These are phyloP conservation scores for Lichenostomus cassidix DNA, from an alignment of 2,113 vertebrate species.

Conservation along the genomic window DNA sequence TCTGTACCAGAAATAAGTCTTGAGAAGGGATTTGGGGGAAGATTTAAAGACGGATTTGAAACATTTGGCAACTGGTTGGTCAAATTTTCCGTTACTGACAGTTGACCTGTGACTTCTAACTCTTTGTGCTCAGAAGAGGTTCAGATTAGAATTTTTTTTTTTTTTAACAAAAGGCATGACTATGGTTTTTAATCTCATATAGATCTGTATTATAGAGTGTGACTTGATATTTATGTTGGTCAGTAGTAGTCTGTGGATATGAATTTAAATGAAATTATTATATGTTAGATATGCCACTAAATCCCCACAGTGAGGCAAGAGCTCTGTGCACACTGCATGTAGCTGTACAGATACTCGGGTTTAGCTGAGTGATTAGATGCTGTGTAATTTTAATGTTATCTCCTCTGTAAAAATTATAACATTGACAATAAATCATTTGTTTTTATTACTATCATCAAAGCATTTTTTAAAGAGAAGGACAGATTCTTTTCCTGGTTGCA, in stretches of 20 bases:
- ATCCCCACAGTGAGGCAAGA: background rate
- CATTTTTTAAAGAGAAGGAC: background rate
- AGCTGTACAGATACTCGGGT: background rate
- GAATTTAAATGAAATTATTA: background rate
- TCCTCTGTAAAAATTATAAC: background rate
- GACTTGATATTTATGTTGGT: background rate
- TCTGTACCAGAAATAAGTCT: conserved; percentile 4
- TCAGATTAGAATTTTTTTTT: background rate
- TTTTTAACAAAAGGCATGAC: background rate
- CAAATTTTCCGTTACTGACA: background rate
- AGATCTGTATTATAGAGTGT: background rate
- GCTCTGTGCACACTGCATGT: background rate
- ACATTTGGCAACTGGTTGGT: background rate
- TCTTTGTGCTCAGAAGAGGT: background rate
- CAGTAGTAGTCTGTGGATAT: background rate
- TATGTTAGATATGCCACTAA: background rate
- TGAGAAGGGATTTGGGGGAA: conserved; percentile 48
- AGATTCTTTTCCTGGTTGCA: background rate
- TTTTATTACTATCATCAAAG: background rate
- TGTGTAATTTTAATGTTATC: background rate
- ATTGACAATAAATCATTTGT: background rate
- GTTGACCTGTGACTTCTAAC: background rate
- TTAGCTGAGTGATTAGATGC: background rate
- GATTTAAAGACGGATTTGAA: conserved; percentile 55
- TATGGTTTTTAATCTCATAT: background rate